phyloP scores from a whole-genome alignment of 2,888 invertebrate genomes.

The Drosophila mercatorum region DNA sequence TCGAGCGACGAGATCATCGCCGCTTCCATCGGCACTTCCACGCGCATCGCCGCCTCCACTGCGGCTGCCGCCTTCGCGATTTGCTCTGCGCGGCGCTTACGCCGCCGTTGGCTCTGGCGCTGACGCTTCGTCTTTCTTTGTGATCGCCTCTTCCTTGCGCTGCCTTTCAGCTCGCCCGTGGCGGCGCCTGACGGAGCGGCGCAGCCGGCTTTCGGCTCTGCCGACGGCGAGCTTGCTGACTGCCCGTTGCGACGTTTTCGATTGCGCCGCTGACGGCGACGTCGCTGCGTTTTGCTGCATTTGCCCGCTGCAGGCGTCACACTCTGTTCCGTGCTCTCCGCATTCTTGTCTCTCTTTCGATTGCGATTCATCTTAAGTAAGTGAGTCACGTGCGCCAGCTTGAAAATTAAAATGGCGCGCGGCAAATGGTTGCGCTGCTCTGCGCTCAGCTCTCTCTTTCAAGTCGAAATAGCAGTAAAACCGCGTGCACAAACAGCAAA shows the following conservation, averaged over 20 bases:
- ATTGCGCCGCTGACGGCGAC: not conserved
- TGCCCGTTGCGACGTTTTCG: not conserved
- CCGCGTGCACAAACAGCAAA: not conserved
- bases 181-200: not conserved
- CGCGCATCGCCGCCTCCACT: too few relatives aligned
- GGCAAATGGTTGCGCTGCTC: not conserved
- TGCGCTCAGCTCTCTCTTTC: too few relatives aligned
- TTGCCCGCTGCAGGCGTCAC: not conserved
- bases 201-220: not conserved
- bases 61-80: not conserved
- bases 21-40: not conserved
- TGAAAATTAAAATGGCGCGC: conserved; percentile 14
- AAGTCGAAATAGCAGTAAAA: too few relatives aligned
- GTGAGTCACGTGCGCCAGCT: not conserved
- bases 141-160: too few relatives aligned
- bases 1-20: not conserved
- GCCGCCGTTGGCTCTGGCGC: not conserved
- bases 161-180: not conserved
- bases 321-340: too few relatives aligned
- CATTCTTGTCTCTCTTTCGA: not conserved
- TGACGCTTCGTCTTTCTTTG: not conserved
- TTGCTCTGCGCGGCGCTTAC: not conserved
- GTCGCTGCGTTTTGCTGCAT: not conserved
- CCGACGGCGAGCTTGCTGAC: too few relatives aligned
- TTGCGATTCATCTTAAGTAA: not conserved